Percentiles rank a stretch among this genome's conserved stretches.
Evolutionary conservation across 2,888 invertebrate species (phyloP).

Genomic region (Corythucha ciliata): DNA sequence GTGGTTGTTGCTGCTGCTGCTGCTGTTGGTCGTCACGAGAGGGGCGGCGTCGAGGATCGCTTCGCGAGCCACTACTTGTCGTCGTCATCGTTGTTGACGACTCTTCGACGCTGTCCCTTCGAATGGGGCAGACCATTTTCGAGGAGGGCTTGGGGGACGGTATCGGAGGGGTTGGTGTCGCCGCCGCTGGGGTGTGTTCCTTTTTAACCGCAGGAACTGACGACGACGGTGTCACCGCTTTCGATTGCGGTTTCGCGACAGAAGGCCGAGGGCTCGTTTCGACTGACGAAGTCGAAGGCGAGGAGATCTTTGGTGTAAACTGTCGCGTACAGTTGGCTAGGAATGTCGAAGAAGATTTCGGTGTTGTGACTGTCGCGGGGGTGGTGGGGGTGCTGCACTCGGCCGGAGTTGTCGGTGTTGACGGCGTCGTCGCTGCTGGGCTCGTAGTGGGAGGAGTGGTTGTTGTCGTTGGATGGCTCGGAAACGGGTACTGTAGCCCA

Average conservation of each 20-base stretch:
- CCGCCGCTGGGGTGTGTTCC: no score
- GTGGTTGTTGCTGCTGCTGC: no score
- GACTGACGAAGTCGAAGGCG: slow-evolving; percentile 29
- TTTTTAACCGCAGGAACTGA: slow-evolving; percentile 19
- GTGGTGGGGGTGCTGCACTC: slow-evolving; percentile 13
- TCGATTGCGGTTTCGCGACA: slow-evolving; percentile 16
- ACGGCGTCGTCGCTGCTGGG: slow-evolving; percentile 38
- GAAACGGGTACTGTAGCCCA: slow-evolving; percentile 66
- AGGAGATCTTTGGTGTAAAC: slow-evolving; percentile 34
- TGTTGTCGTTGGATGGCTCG: slow-evolving; percentile 58
- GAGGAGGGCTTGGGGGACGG: slow-evolving; percentile 23
- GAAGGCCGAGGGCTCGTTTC: slow-evolving; percentile 28
- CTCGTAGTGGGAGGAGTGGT: slow-evolving; percentile 37
- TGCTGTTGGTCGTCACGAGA: no score
- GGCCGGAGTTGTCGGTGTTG: slow-evolving; percentile 36
- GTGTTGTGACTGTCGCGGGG: slow-evolving; percentile 35
- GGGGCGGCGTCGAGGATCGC: slow-evolving; percentile 29
- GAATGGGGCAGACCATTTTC: slow-evolving; percentile 26
- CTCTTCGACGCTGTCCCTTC: slow-evolving; percentile 33
- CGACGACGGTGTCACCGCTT: slow-evolving; percentile 4
- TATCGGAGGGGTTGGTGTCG: slow-evolving; percentile 15
- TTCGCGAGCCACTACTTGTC: no score
- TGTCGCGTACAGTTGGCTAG: slow-evolving; percentile 31
- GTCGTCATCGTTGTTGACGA: no score
- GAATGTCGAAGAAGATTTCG: slow-evolving; percentile 32